Percentiles rank a stretch among this genome's conserved stretches.
These are phyloP conservation scores for Rhyacichthys aspro DNA, from an alignment of 2,797 vertebrate species.

Conservation along the genomic window DNA sequence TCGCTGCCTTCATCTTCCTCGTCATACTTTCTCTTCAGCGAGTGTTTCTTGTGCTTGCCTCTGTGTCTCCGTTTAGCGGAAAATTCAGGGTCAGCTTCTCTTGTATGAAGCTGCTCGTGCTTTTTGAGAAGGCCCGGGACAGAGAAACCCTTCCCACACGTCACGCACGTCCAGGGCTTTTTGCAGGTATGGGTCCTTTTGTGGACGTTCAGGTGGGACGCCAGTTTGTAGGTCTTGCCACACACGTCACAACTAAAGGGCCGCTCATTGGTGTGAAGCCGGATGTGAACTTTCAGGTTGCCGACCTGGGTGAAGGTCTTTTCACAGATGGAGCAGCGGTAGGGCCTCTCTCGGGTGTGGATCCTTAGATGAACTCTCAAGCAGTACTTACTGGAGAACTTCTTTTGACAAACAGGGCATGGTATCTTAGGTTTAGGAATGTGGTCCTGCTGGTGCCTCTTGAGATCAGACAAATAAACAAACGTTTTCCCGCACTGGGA, in stretches of 20 bases:
- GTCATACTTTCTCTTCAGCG: constrained; percentile 70
- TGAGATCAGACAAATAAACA: constrained; percentile 74
- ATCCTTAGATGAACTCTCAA: constrained; percentile 75
- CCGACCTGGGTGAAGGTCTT: constrained; percentile 77
- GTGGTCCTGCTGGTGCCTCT: constrained; percentile 78
- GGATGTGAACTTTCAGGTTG: constrained; percentile 75
- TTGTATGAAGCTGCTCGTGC: constrained; percentile 68
- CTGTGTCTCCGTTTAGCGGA: constrained; percentile 58
- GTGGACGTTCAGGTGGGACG: constrained; percentile 77
- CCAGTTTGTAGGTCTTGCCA: constrained; percentile 77
- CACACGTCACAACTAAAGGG: constrained; percentile 77
- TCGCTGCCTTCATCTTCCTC: constrained; percentile 74
- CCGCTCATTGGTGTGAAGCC: constrained; percentile 75
- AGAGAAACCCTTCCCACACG: constrained; percentile 73
- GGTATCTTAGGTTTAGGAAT: constrained; percentile 74
- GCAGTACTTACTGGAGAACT: constrained; percentile 77
- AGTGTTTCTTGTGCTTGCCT: constrained; percentile 72
- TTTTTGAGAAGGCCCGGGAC: constrained; percentile 73
- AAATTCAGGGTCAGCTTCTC: constrained; percentile 68
- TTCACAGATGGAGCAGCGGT: constrained; percentile 73
- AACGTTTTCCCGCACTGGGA: constrained; percentile 79
- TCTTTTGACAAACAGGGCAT: constrained; percentile 74
- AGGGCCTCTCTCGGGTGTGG: constrained; percentile 74
- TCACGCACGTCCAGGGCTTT: constrained; percentile 74
- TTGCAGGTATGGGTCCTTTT: constrained; percentile 74